These are phyloP conservation scores for Hydrolagus affinis DNA, from an alignment of 2,113 vertebrate genomes.

Conservation along the genomic window DNA sequence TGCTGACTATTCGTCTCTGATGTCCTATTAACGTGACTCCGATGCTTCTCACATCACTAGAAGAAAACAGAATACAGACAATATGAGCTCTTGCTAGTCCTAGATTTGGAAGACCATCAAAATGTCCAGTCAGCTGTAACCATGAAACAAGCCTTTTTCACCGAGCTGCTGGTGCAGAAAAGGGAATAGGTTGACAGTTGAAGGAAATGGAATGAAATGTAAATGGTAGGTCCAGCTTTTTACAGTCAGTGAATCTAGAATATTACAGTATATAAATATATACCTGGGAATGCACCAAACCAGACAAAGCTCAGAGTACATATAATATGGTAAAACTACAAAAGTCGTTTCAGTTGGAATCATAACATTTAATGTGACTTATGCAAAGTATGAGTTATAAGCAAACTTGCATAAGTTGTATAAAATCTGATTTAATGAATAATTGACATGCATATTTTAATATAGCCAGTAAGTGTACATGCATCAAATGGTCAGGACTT, in stretches of 20 bases:
- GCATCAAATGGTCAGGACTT: no score
- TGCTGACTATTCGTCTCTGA: slow-evolving; percentile 93
- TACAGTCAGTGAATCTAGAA: not conserved
- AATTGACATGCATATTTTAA: no score
- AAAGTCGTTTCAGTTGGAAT: no score
- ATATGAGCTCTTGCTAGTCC: not conserved
- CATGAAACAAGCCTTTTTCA: not conserved
- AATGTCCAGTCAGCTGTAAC: not conserved
- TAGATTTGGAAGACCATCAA: not conserved
- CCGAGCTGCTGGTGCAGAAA: not conserved
- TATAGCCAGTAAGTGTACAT: no score
- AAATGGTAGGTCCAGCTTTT: not conserved
- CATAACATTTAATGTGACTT: no score
- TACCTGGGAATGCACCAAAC: no score
- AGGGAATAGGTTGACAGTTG: not conserved
- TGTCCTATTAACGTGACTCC: slow-evolving; percentile 90
- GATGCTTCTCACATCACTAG: slow-evolving; percentile 87
- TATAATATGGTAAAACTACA: not conserved
- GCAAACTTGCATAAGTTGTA: no score
- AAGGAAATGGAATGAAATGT: not conserved
- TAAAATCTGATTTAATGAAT: not conserved
- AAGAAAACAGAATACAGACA: slow-evolving; percentile 39
- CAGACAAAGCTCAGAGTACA: no score
- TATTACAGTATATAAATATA: no score
- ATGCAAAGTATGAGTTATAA: no score